Evolutionary conservation across 2,888 invertebrate genomes (phyloP).

Genomic region (Hofmannophila pseudospretella): DNA sequence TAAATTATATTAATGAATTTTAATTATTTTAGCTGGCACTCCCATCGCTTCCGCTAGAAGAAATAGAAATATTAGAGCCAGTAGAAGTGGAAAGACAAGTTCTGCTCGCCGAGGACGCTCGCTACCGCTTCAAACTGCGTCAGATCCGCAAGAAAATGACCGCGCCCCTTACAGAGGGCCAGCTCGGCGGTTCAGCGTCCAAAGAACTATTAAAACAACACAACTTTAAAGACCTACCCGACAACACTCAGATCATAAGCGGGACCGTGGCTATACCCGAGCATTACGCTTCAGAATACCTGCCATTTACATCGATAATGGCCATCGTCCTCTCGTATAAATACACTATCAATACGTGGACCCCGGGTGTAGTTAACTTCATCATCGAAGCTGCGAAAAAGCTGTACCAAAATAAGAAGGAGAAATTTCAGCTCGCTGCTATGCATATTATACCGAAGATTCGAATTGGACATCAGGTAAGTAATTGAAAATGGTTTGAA

Average conservation of each 20-base stretch:
- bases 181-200: slow-evolving; percentile 32
- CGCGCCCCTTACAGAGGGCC: slow-evolving; percentile 46
- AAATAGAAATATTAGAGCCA: slow-evolving; percentile 43
- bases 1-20: no score
- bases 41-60: slow-evolving; percentile 40
- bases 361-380: slow-evolving; percentile 77
- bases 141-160: slow-evolving; percentile 56
- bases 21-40: slow-evolving; percentile 35
- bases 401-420: slow-evolving; percentile 53
- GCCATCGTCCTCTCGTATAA: slow-evolving; percentile 80
- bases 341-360: slow-evolving; percentile 79
- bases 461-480: slow-evolving; percentile 74
- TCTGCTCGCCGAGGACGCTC: slow-evolving; percentile 58
- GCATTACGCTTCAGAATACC: slow-evolving; percentile 39
- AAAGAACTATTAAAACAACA: slow-evolving; percentile 75
- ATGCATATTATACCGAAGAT: slow-evolving; percentile 79
- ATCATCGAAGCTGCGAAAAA: slow-evolving; percentile 67
- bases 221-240: slow-evolving; percentile 79
- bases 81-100: slow-evolving; percentile 49
- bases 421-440: slow-evolving; percentile 68
- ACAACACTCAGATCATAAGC: slow-evolving; percentile 77
- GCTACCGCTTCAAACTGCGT: slow-evolving; percentile 48
- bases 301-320: slow-evolving; percentile 79
- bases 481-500: slow-evolving; percentile 1
- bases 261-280: slow-evolving; percentile 63